A percentile compares a stretch with the other conserved stretches of the same genome.
phyloP scores from a whole-genome alignment of 2,113 vertebrate species.

The Scartelaos histophorus region DNA sequence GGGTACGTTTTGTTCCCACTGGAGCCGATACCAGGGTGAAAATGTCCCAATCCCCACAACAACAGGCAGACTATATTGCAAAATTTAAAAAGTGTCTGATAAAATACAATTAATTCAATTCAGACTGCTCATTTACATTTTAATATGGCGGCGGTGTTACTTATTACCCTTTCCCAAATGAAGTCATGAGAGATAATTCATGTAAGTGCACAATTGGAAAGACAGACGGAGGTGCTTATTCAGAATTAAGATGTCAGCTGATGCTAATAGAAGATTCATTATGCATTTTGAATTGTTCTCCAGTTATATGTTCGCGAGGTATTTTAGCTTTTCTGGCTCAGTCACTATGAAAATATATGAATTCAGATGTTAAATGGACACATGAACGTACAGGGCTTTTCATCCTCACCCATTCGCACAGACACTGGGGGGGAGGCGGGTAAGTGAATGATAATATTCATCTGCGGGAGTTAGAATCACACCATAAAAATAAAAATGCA shows the following conservation, averaged over 20 bases:
- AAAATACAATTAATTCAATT: neutral
- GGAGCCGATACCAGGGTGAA: neutral
- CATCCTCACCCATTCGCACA: too few species aligned
- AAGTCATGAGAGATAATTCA: neutral
- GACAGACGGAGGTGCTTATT: neutral
- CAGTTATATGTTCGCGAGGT: too few species aligned
- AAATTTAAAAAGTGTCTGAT: neutral
- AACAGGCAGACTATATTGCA: neutral
- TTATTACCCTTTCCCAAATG: neutral
- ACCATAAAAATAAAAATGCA: too few species aligned
- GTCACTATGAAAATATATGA: too few species aligned
- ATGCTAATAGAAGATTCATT: neutral
- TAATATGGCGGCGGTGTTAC: neutral
- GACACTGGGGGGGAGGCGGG: too few species aligned
- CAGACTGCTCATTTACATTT: constrained; percentile 1
- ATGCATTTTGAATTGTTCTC: too few species aligned
- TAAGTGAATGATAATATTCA: too few species aligned
- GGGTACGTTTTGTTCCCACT: constrained; percentile 4
- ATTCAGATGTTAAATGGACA: too few species aligned
- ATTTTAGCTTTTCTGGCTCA: too few species aligned
- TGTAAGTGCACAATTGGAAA: neutral
- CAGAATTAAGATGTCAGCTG: neutral
- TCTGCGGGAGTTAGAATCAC: too few species aligned
- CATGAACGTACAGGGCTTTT: too few species aligned
- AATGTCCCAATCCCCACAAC: neutral